Evolutionary conservation across 2,113 vertebrate genomes (phyloP).

Genomic region (Sinocyclocheilus anophthalmus): DNA sequence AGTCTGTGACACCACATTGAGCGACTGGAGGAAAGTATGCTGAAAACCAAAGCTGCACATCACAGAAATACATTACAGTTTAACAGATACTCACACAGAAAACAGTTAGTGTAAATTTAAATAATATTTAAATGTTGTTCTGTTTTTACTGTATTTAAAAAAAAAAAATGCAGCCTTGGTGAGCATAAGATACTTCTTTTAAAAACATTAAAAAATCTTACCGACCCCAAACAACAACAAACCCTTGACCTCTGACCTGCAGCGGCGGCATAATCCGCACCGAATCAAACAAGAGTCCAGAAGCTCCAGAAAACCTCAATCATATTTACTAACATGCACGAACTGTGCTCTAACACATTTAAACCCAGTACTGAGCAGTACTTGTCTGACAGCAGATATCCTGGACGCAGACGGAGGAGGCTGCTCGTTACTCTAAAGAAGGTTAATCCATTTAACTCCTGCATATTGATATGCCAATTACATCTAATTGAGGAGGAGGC

Average conservation of each 20-base stretch:
- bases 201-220: background rate
- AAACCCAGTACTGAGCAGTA: background rate
- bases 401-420: conserved; percentile 80
- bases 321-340: background rate
- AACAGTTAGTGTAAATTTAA: background rate
- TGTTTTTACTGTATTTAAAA: background rate
- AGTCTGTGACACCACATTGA: background rate
- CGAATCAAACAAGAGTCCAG: too few species aligned
- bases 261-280: too few species aligned
- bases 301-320: too few species aligned
- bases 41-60: background rate
- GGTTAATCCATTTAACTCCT: conserved; percentile 99
- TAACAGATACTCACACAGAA: background rate
- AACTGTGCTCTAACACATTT: background rate
- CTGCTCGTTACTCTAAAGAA: conserved; percentile 98
- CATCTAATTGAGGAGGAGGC: conserved; percentile 94
- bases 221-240: too few species aligned
- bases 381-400: background rate
- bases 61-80: background rate
- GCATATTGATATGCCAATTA: conserved; percentile 99
- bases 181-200: background rate
- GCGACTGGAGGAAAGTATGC: background rate
- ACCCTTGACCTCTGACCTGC: too few species aligned
- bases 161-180: background rate
- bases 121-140: accelerated